phyloP scores from a whole-genome alignment of 2,113 vertebrate species.

The Sclerurus mexicanus region DNA sequence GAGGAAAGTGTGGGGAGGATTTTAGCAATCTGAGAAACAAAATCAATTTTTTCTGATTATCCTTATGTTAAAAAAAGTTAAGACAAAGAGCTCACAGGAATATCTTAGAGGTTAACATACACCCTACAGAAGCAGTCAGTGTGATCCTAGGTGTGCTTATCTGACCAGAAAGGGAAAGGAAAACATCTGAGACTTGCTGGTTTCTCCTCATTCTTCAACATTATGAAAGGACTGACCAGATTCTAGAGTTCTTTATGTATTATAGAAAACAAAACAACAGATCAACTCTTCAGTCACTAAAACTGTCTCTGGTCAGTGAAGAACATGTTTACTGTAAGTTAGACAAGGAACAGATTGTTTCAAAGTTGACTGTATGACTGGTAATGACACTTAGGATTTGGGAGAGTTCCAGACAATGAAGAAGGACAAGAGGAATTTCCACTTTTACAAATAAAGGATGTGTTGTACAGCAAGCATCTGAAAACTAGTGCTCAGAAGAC shows the following conservation, averaged over 20 bases:
- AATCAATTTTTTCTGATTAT: slow-evolving; percentile 85
- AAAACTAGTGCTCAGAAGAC: background rate
- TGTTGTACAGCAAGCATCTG: background rate
- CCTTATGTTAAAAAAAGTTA: slow-evolving; percentile 29
- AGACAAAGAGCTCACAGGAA: background rate
- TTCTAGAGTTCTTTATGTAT: background rate
- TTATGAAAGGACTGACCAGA: background rate
- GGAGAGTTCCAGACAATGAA: background rate
- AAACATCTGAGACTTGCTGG: background rate
- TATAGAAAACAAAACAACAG: background rate
- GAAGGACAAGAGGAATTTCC: background rate
- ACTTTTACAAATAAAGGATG: background rate
- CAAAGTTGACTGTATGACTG: background rate
- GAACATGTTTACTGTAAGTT: background rate
- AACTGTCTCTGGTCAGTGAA: background rate
- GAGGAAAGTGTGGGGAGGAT: slow-evolving; percentile 80
- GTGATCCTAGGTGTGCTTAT: background rate
- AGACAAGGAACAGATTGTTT: background rate
- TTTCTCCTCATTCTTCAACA: background rate
- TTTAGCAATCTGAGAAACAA: slow-evolving; percentile 80
- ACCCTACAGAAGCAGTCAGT: background rate
- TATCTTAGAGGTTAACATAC: background rate
- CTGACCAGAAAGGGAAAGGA: background rate
- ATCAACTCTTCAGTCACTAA: background rate
- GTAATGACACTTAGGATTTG: background rate